These are phyloP conservation scores for Chondrosia reniformis DNA, from an alignment of 37 sponge, comb jelly and placozoan species.

Conservation along the genomic window DNA sequence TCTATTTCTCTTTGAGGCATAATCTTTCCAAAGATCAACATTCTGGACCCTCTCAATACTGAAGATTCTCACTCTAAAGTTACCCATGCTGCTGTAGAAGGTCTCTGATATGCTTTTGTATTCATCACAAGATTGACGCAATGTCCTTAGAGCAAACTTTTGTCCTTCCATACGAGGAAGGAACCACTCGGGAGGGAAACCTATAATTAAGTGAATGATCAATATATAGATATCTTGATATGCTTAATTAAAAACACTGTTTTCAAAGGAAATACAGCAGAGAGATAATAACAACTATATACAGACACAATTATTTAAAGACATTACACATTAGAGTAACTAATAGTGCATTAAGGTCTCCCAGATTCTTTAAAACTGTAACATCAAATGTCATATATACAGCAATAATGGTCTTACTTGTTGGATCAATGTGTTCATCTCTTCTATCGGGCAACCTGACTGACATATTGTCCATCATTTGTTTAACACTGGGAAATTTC, in stretches of 20 bases:
- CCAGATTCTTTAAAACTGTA: no score
- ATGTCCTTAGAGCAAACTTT: not conserved
- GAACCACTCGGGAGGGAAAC: not conserved
- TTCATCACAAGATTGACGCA: not conserved
- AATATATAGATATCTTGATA: not conserved
- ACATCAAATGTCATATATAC: no score
- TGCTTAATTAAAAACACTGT: no score
- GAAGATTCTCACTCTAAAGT: not conserved
- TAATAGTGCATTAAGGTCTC: no score
- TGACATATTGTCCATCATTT: not conserved
- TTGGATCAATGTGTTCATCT: no score
- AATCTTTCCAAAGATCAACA: constrained; percentile 13
- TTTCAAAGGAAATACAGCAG: no score
- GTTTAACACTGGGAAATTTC: not conserved
- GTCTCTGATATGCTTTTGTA: constrained; percentile 5
- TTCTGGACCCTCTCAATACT: not conserved
- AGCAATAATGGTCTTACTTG: no score
- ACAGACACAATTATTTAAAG: no score
- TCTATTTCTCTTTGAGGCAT: not conserved
- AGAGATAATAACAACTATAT: no score
- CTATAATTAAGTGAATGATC: not conserved
- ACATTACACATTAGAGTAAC: no score
- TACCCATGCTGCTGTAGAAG: constrained; percentile 15
- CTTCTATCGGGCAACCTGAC: no score
- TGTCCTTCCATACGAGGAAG: not conserved